Evolutionary conservation across 2,797 vertebrate species (phyloP).

Genomic region (Parotocinclus haroldoi): DNA sequence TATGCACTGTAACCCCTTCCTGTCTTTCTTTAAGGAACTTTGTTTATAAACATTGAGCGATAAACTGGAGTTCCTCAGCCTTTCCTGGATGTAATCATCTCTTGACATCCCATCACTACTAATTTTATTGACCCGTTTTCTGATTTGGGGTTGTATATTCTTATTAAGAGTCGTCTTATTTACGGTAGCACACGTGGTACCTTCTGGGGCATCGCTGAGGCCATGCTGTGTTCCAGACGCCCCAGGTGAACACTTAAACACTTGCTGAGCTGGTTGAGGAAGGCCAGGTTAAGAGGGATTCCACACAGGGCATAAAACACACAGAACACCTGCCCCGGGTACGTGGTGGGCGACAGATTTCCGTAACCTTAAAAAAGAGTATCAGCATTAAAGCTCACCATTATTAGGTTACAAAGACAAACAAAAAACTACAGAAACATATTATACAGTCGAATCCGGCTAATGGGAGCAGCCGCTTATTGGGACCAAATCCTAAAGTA

Average conservation of each 20-base stretch:
- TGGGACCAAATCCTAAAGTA: too few species aligned
- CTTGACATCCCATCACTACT: too few species aligned
- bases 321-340: constrained; percentile 85
- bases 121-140: too few species aligned
- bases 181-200: constrained; percentile 45
- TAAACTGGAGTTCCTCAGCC: too few species aligned
- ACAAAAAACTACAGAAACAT: not conserved
- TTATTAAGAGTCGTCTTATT: too few species aligned
- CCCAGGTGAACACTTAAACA: constrained; percentile 75
- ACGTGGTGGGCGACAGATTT: constrained; percentile 85
- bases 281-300: constrained; percentile 84
- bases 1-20: too few species aligned
- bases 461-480: too few species aligned
- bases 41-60: too few species aligned
- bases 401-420: not conserved
- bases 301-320: constrained; percentile 89
- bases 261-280: constrained; percentile 85
- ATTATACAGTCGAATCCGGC: too few species aligned
- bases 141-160: too few species aligned
- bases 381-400: not conserved
- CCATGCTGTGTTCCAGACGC: constrained; percentile 73
- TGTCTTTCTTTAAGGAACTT: too few species aligned
- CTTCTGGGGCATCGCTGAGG: constrained; percentile 60
- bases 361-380: constrained; percentile 78
- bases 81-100: too few species aligned